phyloP scores from a whole-genome alignment of 2,888 invertebrate species.

The Papilio elwesi region DNA sequence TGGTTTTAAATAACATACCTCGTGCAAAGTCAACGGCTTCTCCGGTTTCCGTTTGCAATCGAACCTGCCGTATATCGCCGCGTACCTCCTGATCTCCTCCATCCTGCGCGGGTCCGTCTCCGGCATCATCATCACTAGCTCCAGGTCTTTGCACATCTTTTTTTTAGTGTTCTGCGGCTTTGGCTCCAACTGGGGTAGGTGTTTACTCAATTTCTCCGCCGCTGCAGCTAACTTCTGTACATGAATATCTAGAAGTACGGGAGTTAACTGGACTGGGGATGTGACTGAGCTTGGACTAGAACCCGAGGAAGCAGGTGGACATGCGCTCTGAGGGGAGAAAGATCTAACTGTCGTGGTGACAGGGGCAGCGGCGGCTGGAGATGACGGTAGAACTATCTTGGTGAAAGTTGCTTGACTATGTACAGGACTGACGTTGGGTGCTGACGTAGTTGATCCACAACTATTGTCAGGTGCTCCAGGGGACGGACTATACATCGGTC shows the following conservation, averaged over 20 bases:
- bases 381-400: conserved; percentile 78
- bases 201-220: conserved; percentile 92
- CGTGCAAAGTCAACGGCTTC: conserved; percentile 97
- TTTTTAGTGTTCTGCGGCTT: conserved; percentile 96
- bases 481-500: conserved; percentile 85
- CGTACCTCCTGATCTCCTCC: conserved; percentile 97
- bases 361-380: conserved; percentile 73
- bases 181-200: conserved; percentile 93
- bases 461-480: conserved; percentile 84
- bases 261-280: conserved; percentile 88
- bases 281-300: conserved; percentile 85
- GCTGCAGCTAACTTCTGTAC: conserved; percentile 92
- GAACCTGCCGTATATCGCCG: conserved; percentile 98
- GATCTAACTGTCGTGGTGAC: conserved; percentile 71
- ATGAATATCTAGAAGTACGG: conserved; percentile 92
- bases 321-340: conserved; percentile 76
- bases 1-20: conserved; percentile 81
- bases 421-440: conserved; percentile 75
- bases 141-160: conserved; percentile 95
- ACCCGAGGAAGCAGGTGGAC: conserved; percentile 80
- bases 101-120: conserved; percentile 94
- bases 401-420: conserved; percentile 68
- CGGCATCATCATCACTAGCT: conserved; percentile 95
- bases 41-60: conserved; percentile 98
- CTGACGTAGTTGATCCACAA: conserved; percentile 75